A percentile compares a stretch with the other conserved stretches of the same genome.
Conservation (phyloP, 2,113 vertebrate species). For the Ochotona curzoniae region DNA sequence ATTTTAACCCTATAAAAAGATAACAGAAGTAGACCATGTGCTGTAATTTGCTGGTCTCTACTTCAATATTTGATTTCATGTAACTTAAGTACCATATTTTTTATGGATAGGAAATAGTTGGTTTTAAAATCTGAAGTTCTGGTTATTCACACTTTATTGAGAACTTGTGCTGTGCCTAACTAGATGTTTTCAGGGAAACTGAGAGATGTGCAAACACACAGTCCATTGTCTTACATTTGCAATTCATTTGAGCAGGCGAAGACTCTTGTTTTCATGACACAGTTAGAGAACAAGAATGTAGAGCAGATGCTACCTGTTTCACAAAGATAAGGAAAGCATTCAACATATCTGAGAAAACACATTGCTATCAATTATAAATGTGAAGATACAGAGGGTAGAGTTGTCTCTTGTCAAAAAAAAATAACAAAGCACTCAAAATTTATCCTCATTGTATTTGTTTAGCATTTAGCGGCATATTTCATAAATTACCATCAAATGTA, state of each 20-base stretch:
- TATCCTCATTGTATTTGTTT: neutral
- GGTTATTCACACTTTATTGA: neutral
- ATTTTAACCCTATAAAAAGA: neutral
- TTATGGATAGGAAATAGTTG: neutral
- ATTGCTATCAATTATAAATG: neutral
- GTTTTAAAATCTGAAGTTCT: slow-evolving; percentile 44
- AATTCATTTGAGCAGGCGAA: neutral
- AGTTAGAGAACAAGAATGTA: neutral
- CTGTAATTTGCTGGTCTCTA: neutral
- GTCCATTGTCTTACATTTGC: neutral
- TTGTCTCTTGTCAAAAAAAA: neutral
- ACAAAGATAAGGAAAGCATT: neutral
- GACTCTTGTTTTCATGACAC: neutral
- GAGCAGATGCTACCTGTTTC: neutral
- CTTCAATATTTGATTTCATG: neutral
- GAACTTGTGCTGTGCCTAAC: neutral
- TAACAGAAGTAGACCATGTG: neutral
- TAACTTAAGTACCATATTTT: neutral
- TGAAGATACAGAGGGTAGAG: neutral
- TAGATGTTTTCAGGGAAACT: neutral
- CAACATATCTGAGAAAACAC: neutral
- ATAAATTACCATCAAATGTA: neutral
- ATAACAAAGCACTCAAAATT: neutral
- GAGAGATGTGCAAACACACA: neutral
- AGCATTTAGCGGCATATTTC: neutral